Base-by-base conservation (phyloP, 2,797 vertebrate genomes). In the Diceros bicornis region DNA sequence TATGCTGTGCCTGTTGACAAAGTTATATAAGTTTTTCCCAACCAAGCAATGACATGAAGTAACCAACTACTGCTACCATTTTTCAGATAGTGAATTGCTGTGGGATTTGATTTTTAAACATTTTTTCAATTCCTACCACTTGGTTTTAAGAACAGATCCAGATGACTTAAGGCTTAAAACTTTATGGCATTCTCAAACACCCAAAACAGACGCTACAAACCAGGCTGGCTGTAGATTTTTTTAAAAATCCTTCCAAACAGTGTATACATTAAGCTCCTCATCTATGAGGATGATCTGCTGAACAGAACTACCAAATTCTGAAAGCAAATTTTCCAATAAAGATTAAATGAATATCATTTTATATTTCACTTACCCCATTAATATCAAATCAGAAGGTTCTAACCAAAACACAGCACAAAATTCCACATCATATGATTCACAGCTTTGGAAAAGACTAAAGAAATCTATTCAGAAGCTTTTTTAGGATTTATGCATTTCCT, bases 281-380 rank as follows among this genome's bases (percentile, higher is more conserved):
- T 98, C 95, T 98, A 92, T 97, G 96, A n/a, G n/a, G n/a, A n/a
- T n/a, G n/a, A n/a, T n/a, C 96, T 95, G 97, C 89, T 98, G 96
- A 97, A 92, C 41, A 98, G 91, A 97, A 4, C 55, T 97, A 96
- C 95, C 97, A 98, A 98, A 98, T 97, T 96, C 96, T 96, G 97
- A 98, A 97, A 91, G 90, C 50, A 97, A 96, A 98, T 98, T 98
- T 98, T 98, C 97, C 98, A 98, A 96, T 98, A 98, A 98, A 98
- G 97, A 98, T 98, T 97, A 98, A 98, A 97, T 98, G 96, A 98
- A 97, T 98, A 97, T 97, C 69, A 98, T 98, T 98, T 98, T 98
- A 98, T n/a, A 92, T 98, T 98, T 98, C 97, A 95, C 97, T 98
- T 97, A 92, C 74, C 97, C 94, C 95, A 97, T 98, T 98, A 98